Evolutionary conservation across 2,797 vertebrate species (phyloP).

Genomic region (Ptychadena robeensis): DNA sequence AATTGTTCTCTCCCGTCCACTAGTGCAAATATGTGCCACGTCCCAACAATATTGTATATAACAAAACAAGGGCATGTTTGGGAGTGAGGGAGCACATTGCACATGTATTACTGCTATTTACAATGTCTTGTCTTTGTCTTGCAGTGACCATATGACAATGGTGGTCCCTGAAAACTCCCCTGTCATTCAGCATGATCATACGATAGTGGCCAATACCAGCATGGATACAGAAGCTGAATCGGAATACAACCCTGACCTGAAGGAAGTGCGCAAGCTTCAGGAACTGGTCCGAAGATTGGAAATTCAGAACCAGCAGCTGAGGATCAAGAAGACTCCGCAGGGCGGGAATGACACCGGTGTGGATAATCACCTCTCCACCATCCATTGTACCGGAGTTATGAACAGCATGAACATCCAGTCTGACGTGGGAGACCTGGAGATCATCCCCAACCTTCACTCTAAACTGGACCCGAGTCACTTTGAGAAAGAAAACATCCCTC

Average conservation of each 20-base stretch:
- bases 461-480: slow-evolving; percentile 66
- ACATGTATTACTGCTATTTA: too few relatives aligned
- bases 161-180: slow-evolving; percentile 84
- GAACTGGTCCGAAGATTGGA: slow-evolving; percentile 87
- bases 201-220: slow-evolving; percentile 70
- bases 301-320: slow-evolving; percentile 86
- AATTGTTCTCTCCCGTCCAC: too few relatives aligned
- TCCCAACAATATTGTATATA: too few relatives aligned
- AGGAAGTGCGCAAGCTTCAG: slow-evolving; percentile 88
- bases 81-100: too few relatives aligned
- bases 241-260: slow-evolving; percentile 77
- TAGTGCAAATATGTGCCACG: too few relatives aligned
- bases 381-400: slow-evolving; percentile 65
- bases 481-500: slow-evolving; percentile 63
- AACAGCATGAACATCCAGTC: slow-evolving; percentile 66
- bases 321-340: slow-evolving; percentile 71
- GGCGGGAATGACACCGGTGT: slow-evolving; percentile 64
- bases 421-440: slow-evolving; percentile 66
- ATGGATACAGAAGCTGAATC: slow-evolving; percentile 67
- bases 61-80: too few relatives aligned
- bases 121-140: neutral
- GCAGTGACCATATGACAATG: slow-evolving; percentile 75
- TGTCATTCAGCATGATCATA: slow-evolving; percentile 72
- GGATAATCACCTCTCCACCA: slow-evolving; percentile 62
- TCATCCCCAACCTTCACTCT: slow-evolving; percentile 66